A percentile compares a stretch with the other conserved stretches of the same genome.
Evolutionary conservation across 2,797 vertebrate species (phyloP).

Genomic region (Hemibagrus guttatus): DNA sequence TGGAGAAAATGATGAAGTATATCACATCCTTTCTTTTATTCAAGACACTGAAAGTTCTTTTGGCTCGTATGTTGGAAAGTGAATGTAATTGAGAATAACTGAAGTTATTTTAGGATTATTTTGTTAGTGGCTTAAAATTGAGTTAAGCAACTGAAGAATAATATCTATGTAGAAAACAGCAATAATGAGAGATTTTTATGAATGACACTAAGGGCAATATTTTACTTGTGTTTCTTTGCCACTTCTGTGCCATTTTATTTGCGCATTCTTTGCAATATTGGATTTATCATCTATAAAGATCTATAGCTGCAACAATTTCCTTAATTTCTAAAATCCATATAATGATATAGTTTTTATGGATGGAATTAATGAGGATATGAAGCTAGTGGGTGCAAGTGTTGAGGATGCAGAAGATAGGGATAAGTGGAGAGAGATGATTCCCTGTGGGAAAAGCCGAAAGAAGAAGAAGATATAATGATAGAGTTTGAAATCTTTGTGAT

Average conservation of each 20-base stretch:
- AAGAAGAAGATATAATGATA: neutral
- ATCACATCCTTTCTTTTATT: neutral
- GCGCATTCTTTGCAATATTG: neutral
- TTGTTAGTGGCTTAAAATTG: constrained; percentile 17
- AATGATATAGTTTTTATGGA: neutral
- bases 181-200: neutral
- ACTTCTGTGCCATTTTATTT: too few species aligned
- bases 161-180: neutral
- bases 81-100: constrained; percentile 2
- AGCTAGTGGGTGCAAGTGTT: too few species aligned
- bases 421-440: too few species aligned
- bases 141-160: constrained; percentile 24
- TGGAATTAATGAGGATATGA: too few species aligned
- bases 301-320: neutral
- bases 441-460: too few species aligned
- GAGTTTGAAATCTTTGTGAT: neutral
- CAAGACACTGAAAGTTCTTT: neutral
- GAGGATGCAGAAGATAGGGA: too few species aligned
- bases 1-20: neutral
- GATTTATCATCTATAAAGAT: neutral
- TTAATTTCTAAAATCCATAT: neutral
- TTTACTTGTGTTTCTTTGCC: neutral
- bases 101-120: constrained; percentile 23
- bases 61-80: neutral
- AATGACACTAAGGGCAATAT: neutral